Conservation (phyloP, 1,140 invertebrate species). For the Tribolium madens region DNA sequence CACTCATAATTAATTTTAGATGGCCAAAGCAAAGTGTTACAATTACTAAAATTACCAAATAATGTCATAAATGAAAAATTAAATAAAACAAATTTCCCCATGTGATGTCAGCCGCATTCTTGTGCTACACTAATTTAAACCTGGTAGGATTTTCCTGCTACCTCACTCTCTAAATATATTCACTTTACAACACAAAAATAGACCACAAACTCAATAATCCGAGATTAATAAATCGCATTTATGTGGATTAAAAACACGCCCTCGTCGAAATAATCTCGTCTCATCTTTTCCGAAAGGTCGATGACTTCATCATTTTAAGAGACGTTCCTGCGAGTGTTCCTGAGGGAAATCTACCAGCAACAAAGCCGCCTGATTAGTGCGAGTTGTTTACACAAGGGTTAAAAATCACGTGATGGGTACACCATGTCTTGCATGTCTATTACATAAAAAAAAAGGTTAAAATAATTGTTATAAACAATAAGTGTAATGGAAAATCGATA, state of each 20-base stretch:
- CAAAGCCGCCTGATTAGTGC: not conserved
- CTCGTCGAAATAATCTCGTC: not conserved
- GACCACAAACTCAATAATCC: not conserved
- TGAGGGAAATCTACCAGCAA: constrained; percentile 1
- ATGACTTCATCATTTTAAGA: not conserved
- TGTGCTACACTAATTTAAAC: not conserved
- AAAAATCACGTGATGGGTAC: no score
- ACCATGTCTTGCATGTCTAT: no score
- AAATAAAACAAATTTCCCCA: not conserved
- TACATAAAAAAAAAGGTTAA: not conserved
- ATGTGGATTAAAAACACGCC: not conserved
- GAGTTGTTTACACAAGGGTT: constrained; percentile 23
- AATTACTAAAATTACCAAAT: constrained; percentile 3
- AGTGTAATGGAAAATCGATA: not conserved
- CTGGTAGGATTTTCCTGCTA: constrained; percentile 13
- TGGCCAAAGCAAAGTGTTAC: not conserved
- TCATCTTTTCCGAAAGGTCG: not conserved
- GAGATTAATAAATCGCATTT: not conserved
- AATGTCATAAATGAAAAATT: not conserved
- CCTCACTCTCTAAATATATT: constrained; percentile 8
- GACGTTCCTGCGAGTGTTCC: constrained; percentile 3
- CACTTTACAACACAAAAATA: not conserved
- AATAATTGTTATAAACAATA: not conserved
- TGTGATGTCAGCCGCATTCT: constrained; percentile 8
- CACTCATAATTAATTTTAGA: not conserved